phyloP scores from a whole-genome alignment of 2,113 vertebrate genomes.

The Cariama cristata region DNA sequence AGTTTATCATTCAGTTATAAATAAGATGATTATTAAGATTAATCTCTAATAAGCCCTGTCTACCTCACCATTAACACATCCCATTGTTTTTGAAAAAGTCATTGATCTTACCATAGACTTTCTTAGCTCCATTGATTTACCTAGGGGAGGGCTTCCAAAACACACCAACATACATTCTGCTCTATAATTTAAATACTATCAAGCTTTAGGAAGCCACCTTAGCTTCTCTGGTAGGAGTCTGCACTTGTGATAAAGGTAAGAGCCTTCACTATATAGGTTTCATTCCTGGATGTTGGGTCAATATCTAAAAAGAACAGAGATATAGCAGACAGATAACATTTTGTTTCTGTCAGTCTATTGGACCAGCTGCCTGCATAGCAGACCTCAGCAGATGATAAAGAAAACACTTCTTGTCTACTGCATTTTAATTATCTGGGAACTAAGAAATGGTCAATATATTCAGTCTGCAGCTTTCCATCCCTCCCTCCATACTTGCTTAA shows the following conservation, averaged over 20 bases:
- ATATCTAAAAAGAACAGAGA: neutral
- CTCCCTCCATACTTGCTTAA: neutral
- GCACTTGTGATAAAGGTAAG: neutral
- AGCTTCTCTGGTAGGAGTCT: neutral
- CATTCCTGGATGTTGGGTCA: neutral
- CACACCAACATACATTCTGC: neutral
- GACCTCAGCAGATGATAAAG: neutral
- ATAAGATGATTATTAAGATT: neutral
- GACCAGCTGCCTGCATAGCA: neutral
- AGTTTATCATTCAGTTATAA: neutral
- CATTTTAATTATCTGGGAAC: neutral
- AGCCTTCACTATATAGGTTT: neutral
- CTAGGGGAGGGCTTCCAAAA: neutral
- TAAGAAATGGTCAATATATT: neutral
- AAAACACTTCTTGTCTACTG: neutral
- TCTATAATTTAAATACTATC: neutral
- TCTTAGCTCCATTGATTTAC: neutral
- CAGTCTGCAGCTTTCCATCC: neutral
- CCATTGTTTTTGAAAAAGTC: neutral
- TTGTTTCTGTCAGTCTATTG: neutral
- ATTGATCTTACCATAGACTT: neutral
- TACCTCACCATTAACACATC: neutral
- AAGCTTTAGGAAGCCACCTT: neutral
- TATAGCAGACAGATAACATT: neutral
- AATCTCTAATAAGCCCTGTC: rapidly evolving